Evolutionary conservation across 2,888 invertebrate genomes (phyloP).

Genomic region (Tridacna gigas): DNA sequence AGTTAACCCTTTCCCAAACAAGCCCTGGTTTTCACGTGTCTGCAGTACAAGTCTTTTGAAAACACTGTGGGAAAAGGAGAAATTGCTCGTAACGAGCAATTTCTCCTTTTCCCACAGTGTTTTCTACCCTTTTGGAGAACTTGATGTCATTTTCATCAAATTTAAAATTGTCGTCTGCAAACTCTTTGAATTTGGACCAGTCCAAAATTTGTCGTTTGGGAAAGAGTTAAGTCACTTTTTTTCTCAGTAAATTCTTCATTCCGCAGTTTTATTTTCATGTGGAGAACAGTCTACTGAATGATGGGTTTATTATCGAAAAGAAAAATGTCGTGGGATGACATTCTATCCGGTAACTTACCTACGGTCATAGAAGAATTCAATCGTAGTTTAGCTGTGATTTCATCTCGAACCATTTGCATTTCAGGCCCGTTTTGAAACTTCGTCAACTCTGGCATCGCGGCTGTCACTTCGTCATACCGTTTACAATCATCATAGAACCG

Average conservation of each 20-base stretch:
- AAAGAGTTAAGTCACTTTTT: too few species aligned
- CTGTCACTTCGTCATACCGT: constrained; percentile 71
- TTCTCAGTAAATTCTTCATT: too few species aligned
- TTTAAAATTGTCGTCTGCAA: too few species aligned
- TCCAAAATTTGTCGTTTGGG: too few species aligned
- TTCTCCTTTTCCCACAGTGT: not conserved
- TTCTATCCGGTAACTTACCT: too few species aligned
- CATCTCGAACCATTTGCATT: constrained; percentile 67
- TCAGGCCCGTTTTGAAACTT: constrained; percentile 75
- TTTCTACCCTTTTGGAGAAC: not conserved
- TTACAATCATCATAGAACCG: constrained; percentile 77
- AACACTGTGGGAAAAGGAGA: not conserved
- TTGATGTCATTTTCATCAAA: too few species aligned
- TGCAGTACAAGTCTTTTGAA: not conserved
- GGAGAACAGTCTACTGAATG: too few species aligned
- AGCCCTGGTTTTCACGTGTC: not conserved
- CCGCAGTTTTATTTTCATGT: too few species aligned
- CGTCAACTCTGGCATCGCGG: constrained; percentile 71
- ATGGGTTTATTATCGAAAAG: too few species aligned
- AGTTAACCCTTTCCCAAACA: too few species aligned
- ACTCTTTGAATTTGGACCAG: too few species aligned
- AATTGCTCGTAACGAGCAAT: not conserved
- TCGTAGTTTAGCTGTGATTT: constrained; percentile 34
- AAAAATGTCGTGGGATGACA: too few species aligned
- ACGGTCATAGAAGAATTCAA: constrained; percentile 27